A percentile compares a stretch with the other conserved stretches of the same genome.
Evolutionary conservation across 1,140 invertebrate species (phyloP).

Genomic region (Nebria ingens): DNA sequence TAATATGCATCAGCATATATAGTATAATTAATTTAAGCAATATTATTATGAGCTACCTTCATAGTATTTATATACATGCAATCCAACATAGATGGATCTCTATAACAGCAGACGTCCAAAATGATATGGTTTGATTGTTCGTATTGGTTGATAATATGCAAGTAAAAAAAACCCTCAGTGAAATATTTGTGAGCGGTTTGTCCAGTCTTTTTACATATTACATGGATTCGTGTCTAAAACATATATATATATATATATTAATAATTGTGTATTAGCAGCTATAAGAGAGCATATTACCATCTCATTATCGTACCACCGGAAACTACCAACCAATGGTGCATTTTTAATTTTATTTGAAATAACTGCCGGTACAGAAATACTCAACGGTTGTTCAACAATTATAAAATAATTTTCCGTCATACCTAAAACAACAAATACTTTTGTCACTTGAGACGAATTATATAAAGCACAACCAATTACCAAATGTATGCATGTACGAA

Average conservation of each 20-base stretch:
- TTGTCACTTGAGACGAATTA: no score
- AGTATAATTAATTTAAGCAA: slow-evolving; percentile 10
- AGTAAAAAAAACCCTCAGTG: slow-evolving; percentile 69
- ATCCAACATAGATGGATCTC: slow-evolving; percentile 68
- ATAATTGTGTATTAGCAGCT: slow-evolving; percentile 2
- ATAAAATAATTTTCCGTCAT: slow-evolving; percentile 76
- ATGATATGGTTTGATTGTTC: slow-evolving; percentile 60
- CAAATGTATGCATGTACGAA: slow-evolving; percentile 84
- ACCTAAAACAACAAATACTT: slow-evolving; percentile 26
- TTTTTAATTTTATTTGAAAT: slow-evolving; percentile 47
- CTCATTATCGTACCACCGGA: slow-evolving; percentile 63
- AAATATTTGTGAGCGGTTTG: slow-evolving; percentile 47
- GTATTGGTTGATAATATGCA: slow-evolving; percentile 85
- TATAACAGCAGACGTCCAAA: slow-evolving; percentile 74
- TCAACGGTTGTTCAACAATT: slow-evolving; percentile 72
- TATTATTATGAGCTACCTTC: slow-evolving; percentile 42
- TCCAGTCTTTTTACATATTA: slow-evolving; percentile 54
- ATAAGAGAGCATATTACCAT: slow-evolving; percentile 38
- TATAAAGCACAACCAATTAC: no score
- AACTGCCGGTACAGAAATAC: slow-evolving; percentile 51
- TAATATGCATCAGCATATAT: no score
- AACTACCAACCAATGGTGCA: slow-evolving; percentile 46
- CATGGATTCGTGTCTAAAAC: slow-evolving; percentile 61
- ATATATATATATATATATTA: slow-evolving; percentile 10
- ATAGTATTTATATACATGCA: slow-evolving; percentile 77